Evolutionary conservation across 2,797 vertebrate genomes (phyloP).

Genomic region (Enteromius mattozi): DNA sequence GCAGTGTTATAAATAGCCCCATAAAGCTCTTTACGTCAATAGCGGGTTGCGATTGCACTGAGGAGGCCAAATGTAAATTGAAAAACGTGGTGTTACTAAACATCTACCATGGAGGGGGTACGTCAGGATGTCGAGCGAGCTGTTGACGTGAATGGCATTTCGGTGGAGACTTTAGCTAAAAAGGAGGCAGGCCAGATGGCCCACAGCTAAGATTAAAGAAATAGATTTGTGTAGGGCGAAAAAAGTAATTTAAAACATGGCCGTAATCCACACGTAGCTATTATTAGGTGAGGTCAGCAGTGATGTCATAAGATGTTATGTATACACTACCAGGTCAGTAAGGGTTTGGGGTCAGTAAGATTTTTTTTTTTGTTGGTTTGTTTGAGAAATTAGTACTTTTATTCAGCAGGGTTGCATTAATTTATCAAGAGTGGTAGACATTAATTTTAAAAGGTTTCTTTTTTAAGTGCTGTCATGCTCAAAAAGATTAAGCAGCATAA

Average conservation of each 20-base stretch:
- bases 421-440: not conserved
- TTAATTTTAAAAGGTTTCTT: not conserved
- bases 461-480: not conserved
- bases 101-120: constrained; percentile 53
- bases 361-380: not conserved
- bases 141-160: constrained; percentile 42
- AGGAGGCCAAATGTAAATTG: constrained; percentile 8
- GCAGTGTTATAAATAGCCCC: constrained; percentile 30
- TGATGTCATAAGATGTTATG: constrained; percentile 69
- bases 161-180: constrained; percentile 52
- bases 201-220: constrained; percentile 77
- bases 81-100: constrained; percentile 60
- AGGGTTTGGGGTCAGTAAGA: not conserved
- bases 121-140: constrained; percentile 25
- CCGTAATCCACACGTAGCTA: constrained; percentile 78
- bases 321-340: not conserved
- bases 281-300: constrained; percentile 62
- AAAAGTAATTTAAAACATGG: constrained; percentile 83
- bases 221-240: constrained; percentile 78
- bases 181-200: constrained; percentile 75
- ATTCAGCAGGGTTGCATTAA: not conserved
- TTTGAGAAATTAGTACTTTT: not conserved
- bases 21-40: constrained; percentile 38
- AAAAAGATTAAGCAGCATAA: not conserved
- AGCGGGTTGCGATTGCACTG: constrained; percentile 26